Conservation (phyloP, 2,113 vertebrate species). For the Psittacula cyanocephala region DNA sequence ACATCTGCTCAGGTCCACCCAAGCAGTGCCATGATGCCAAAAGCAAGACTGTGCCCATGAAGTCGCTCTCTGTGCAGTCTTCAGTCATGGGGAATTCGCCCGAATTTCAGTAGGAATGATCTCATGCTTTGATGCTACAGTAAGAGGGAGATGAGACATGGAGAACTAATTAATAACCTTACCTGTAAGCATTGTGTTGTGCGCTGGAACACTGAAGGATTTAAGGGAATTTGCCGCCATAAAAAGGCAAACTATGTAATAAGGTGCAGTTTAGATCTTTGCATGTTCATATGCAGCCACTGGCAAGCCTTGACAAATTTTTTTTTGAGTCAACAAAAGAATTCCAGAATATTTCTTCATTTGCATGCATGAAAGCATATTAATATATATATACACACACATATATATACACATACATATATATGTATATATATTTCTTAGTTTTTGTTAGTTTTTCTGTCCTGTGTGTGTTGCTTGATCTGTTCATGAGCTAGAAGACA, state of each 20-base stretch:
- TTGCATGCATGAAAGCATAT: not conserved
- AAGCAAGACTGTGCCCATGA: not conserved
- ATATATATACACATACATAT: not conserved
- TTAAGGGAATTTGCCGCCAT: not conserved
- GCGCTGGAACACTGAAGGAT: not conserved
- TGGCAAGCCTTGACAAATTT: rapidly evolving
- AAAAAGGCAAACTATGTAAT: not conserved
- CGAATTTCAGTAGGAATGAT: not conserved
- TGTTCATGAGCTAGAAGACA: not conserved
- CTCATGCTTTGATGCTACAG: not conserved
- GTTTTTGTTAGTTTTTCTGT: not conserved
- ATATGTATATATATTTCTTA: not conserved
- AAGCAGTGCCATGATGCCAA: not conserved
- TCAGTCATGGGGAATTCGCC: not conserved
- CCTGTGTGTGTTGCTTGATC: not conserved
- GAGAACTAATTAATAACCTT: not conserved
- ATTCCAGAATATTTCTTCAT: not conserved
- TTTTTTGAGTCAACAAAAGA: not conserved
- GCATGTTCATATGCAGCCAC: not conserved
- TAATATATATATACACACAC: not conserved
- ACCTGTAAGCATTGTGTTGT: not conserved
- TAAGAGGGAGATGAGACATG: not conserved
- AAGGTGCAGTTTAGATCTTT: not conserved
- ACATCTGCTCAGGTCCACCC: not conserved
- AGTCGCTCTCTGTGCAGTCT: rapidly evolving